These are phyloP conservation scores for Helicoverpa assulta DNA, from an alignment of 2,888 invertebrate species.

Conservation along the genomic window DNA sequence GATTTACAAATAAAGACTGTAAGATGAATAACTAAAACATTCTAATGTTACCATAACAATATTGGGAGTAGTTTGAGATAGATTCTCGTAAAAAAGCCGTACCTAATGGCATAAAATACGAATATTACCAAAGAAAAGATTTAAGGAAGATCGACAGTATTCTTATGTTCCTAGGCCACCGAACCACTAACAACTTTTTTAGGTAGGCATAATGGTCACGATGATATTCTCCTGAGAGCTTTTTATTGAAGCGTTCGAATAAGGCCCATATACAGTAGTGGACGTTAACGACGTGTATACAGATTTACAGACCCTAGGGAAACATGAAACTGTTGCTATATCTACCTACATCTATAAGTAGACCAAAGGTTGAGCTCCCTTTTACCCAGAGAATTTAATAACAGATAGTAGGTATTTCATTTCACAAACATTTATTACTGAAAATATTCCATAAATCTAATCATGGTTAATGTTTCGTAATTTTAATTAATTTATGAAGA, in stretches of 20 bases:
- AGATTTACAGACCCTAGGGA: constrained; percentile 36
- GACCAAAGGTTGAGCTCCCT: constrained; percentile 8
- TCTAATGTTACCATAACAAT: no score
- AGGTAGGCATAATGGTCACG: background rate
- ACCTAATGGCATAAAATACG: no score
- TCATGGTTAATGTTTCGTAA: constrained; percentile 12
- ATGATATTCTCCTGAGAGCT: constrained; percentile 7
- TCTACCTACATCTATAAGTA: constrained; percentile 16
- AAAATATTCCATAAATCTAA: constrained; percentile 17
- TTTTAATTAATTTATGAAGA: constrained; percentile 29
- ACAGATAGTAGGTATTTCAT: constrained; percentile 16
- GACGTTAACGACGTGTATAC: constrained; percentile 20
- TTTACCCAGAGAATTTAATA: constrained; percentile 23
- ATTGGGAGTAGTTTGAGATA: no score
- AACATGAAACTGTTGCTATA: constrained; percentile 22
- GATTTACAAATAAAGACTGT: no score
- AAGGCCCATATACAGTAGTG: constrained; percentile 8
- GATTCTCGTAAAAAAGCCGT: no score
- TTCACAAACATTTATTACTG: constrained; percentile 11
- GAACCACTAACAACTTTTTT: background rate
- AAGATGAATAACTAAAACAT: no score
- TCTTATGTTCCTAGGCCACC: no score
- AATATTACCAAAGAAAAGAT: no score
- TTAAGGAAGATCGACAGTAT: background rate
- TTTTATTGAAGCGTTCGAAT: constrained; percentile 30